phyloP scores from a whole-genome alignment of 2,113 vertebrate genomes.

The Cinclus cinclus region DNA sequence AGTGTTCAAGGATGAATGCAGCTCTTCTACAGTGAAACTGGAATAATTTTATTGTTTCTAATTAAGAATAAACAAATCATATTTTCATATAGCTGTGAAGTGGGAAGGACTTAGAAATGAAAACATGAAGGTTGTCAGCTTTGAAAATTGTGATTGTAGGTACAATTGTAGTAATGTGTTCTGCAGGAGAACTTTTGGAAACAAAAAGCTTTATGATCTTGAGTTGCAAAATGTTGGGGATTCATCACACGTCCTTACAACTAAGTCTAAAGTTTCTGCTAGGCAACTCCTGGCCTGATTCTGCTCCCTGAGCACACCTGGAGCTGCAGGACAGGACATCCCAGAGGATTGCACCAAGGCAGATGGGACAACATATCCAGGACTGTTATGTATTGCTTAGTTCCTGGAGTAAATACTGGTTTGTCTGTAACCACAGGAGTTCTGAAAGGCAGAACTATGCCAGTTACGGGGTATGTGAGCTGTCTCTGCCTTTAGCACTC shows the following conservation, averaged over 20 bases:
- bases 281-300: not conserved
- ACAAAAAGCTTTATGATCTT: not conserved
- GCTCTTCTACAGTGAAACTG: not conserved
- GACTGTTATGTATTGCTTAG: not conserved
- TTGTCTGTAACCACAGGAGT: not conserved
- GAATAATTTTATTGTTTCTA: not conserved
- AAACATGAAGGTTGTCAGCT: not conserved
- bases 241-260: not conserved
- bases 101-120: not conserved
- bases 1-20: not conserved
- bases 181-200: not conserved
- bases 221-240: not conserved
- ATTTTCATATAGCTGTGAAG: not conserved
- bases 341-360: not conserved
- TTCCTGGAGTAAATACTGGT: not conserved
- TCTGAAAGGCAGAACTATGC: rapidly evolving
- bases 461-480: not conserved
- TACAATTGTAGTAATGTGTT: not conserved
- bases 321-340: not conserved
- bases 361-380: not conserved
- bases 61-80: not conserved
- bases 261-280: not conserved
- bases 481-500: not conserved
- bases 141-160: not conserved
- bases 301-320: not conserved